A percentile compares a stretch with the other conserved stretches of the same genome.
phyloP scores from a whole-genome alignment of 2,888 invertebrate species.

The Agrypnus murinus region DNA sequence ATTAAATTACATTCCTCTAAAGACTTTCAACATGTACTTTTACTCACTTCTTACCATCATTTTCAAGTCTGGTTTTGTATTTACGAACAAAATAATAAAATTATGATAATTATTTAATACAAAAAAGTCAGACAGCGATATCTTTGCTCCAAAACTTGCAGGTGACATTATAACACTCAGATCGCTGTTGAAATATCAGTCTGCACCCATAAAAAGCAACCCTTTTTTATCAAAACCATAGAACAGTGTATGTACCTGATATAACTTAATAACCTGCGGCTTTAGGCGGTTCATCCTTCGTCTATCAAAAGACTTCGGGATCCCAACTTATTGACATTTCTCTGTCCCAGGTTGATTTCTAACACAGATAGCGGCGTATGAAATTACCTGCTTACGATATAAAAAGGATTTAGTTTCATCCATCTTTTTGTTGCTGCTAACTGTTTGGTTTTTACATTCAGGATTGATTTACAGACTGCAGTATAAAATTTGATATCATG shows the following conservation, averaged over 20 bases:
- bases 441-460: constrained; percentile 29
- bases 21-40: no score
- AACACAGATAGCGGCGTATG: constrained; percentile 70
- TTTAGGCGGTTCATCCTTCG: constrained; percentile 41
- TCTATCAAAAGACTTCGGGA: constrained; percentile 42
- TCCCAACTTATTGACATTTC: constrained; percentile 70
- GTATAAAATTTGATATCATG: constrained; percentile 34
- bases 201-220: constrained; percentile 37
- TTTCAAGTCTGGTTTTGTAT: no score
- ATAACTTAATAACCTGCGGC: constrained; percentile 53
- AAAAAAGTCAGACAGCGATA: no score
- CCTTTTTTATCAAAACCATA: constrained; percentile 41
- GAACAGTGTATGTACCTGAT: constrained; percentile 44
- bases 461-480: constrained; percentile 43
- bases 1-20: no score
- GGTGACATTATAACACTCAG: constrained; percentile 29
- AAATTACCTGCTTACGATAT: constrained; percentile 66
- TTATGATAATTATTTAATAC: no score
- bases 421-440: constrained; percentile 62
- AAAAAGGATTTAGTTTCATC: constrained; percentile 70
- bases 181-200: constrained; percentile 47
- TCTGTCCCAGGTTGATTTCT: constrained; percentile 68
- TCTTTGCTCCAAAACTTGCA: constrained; percentile 14
- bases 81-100: no score
- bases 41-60: no score